Evolutionary conservation across 2,888 invertebrate genomes (phyloP), one percentile per base, ranked within the genome.

Genomic region (Aphodius sticticus): DNA sequence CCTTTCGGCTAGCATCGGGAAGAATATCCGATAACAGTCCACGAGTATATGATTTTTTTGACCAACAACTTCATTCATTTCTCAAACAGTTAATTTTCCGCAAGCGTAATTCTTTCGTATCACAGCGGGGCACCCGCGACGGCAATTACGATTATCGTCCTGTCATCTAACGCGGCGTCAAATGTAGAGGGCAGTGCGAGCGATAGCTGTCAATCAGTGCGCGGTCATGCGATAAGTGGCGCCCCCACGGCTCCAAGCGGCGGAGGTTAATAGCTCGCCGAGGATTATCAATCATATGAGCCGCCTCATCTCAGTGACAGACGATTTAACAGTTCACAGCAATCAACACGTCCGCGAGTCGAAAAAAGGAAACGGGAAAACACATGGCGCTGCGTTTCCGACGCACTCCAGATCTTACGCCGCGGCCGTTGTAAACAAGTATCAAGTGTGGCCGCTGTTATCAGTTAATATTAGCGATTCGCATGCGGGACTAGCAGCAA

Each of bases 211-310:
- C 80, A 80, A 77, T 80, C 80, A 78, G 71, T 53, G 69, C 53
- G 26, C 69, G 71, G 79, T 80, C 78, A 76, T 81, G 53, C 81
- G 79, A 81, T 82, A 81, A 79, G 76, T 80, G 82, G 82, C 82
- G 83, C 83, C 83, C 82, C 82, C 82, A 79, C 82, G 36, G 74
- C 9, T 35, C 37, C 35, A 35, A 35, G 74, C 74, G 80, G 82
- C 82, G 81, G 38, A 81, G 81, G 83, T 83, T 84, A 84, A 84
- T 84, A 83, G 83, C 83, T 82, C 79, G 81, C 78, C 78, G 79
- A 82, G 79, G 77, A 82, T 83, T 84, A 84, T 84, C 84, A 83
- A 84, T 84, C 84, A 84, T 83, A 74, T 9, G 74, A 74, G 74
- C 37, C 74, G 74, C n/a, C 74, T 36, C 74, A 74, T 72, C 69